Evolutionary conservation across 2,797 vertebrate genomes (phyloP).

Genomic region (Sphenopsis melanotis): DNA sequence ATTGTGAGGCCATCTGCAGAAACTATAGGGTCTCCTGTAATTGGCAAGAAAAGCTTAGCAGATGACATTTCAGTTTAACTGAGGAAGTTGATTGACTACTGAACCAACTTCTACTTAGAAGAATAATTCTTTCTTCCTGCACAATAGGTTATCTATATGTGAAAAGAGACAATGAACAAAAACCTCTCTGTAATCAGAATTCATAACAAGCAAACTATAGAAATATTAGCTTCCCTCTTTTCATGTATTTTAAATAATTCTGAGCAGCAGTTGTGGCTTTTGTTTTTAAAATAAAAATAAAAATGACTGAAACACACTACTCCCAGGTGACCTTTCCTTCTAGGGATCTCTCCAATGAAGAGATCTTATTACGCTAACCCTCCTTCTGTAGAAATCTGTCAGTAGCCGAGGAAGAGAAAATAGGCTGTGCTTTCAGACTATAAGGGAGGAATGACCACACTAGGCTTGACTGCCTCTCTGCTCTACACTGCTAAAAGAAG

Average conservation of each 20-base stretch:
- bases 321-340: constrained; percentile 57
- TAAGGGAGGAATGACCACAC: constrained; percentile 16
- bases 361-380: constrained; percentile 34
- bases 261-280: constrained; percentile 50
- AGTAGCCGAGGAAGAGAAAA: constrained; percentile 54
- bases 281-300: constrained; percentile 66
- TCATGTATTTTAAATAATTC: constrained; percentile 62
- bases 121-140: constrained; percentile 70
- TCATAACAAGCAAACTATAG: constrained; percentile 62
- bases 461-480: not conserved
- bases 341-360: constrained; percentile 46
- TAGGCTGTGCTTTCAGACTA: constrained; percentile 53
- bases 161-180: constrained; percentile 67
- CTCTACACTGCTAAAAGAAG: constrained; percentile 32
- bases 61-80: constrained; percentile 84
- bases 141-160: constrained; percentile 71
- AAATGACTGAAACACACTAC: constrained; percentile 47
- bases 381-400: constrained; percentile 57
- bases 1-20: constrained; percentile 78
- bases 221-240: constrained; percentile 61
- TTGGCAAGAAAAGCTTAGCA: constrained; percentile 76
- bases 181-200: constrained; percentile 59
- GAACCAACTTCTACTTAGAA: constrained; percentile 73
- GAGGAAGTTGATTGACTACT: constrained; percentile 75
- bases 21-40: constrained; percentile 76